Percentiles rank a stretch among this genome's conserved stretches.
These are phyloP conservation scores for Drosophila tripunctata DNA, from an alignment of 2,888 invertebrate species.

Conservation along the genomic window DNA sequence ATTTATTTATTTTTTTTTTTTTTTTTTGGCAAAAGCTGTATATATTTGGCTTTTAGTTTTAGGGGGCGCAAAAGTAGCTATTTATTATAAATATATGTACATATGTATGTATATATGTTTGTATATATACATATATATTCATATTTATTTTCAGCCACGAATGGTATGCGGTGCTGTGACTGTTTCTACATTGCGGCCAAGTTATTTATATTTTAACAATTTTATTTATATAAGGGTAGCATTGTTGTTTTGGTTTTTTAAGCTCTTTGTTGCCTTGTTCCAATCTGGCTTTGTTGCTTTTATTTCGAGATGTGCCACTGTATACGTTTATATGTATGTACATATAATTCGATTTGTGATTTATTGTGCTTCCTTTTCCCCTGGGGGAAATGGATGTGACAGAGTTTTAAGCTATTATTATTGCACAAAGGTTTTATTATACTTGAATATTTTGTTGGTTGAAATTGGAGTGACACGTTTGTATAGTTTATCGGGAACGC, in stretches of 20 bases:
- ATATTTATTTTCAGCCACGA: conserved; percentile 23
- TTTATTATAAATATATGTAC: conserved; percentile 26
- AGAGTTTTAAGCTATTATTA: neutral
- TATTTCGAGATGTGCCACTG: too few species aligned
- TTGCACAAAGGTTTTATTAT: conserved; percentile 26
- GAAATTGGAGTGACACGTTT: conserved; percentile 17
- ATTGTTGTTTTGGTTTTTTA: neutral
- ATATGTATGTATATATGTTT: neutral
- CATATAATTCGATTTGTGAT: conserved; percentile 18
- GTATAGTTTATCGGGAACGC: conserved; percentile 42
- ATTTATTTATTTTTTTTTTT: too few species aligned
- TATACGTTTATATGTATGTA: too few species aligned
- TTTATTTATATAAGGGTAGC: conserved; percentile 11
- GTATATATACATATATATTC: neutral
- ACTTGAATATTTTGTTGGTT: conserved; percentile 3
- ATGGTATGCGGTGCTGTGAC: conserved; percentile 5
- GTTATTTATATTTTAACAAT: conserved; percentile 31
- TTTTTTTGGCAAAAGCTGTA: conserved; percentile 18
- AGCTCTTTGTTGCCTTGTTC: conserved; percentile 16
- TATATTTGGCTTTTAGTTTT: conserved; percentile 28
- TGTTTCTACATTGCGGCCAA: conserved; percentile 28
- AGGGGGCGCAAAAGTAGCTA: conserved; percentile 3
- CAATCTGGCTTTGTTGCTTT: conserved; percentile 10
- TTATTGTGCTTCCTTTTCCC: neutral
- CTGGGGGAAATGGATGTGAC: neutral